A percentile compares a stretch with the other conserved stretches of the same genome.
These are phyloP conservation scores for Pollenia amentaria DNA, from an alignment of 2,888 invertebrate species.

Conservation along the genomic window DNA sequence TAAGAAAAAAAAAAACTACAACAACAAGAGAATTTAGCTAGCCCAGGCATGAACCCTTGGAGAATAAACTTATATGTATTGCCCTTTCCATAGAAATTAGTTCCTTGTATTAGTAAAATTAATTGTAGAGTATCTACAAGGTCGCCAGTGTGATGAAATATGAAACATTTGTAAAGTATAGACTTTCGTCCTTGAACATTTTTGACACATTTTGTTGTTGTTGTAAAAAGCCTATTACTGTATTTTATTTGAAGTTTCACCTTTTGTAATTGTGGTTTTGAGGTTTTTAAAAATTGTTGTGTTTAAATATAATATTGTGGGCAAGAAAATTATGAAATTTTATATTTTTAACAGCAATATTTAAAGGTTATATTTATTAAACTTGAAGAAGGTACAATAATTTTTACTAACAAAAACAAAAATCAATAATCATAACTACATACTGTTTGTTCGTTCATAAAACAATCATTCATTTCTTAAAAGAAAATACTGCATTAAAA, in stretches of 20 bases:
- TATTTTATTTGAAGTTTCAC: not conserved
- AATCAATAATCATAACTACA: slow-evolving; percentile 32
- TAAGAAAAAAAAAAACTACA: slow-evolving; percentile 19
- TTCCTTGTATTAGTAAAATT: not conserved
- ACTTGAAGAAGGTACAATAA: not conserved
- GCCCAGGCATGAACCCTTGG: slow-evolving; percentile 4
- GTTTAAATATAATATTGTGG: slow-evolving; percentile 26
- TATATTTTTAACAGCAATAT: slow-evolving; percentile 11
- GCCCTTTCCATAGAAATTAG: not conserved
- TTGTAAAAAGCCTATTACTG: not conserved
- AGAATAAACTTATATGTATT: not conserved
- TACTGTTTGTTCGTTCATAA: not conserved
- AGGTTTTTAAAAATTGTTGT: slow-evolving; percentile 9
- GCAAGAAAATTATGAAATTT: slow-evolving; percentile 54
- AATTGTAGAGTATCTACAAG: slow-evolving; percentile 31
- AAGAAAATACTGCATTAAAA: slow-evolving; percentile 30
- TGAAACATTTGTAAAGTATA: slow-evolving; percentile 46
- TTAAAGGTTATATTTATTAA: slow-evolving; percentile 48
- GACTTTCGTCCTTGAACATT: slow-evolving; percentile 60
- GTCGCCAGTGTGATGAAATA: slow-evolving; percentile 34
- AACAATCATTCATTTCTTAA: slow-evolving; percentile 7
- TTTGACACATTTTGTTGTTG: not conserved
- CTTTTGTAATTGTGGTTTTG: slow-evolving; percentile 60
- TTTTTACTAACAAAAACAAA: not conserved
- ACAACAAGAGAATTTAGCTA: slow-evolving; percentile 1